Base-by-base conservation (phyloP, 2,113 vertebrate genomes). In the Leiothrix lutea region DNA sequence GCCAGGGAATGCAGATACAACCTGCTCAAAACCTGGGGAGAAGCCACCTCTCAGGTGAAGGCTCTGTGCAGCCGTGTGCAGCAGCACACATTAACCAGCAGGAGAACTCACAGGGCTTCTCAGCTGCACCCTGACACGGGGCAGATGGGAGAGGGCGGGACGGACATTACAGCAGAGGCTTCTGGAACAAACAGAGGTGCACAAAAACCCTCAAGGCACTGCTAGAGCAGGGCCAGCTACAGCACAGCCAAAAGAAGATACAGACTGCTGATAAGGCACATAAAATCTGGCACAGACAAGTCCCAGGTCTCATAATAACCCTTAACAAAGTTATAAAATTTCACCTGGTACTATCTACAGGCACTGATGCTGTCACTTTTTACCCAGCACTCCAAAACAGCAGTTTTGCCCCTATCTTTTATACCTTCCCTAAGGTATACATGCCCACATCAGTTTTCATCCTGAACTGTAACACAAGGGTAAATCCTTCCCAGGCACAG, bases 101-200 rank as follows among this genome's bases (percentile, higher is more conserved):
- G 50, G 7, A 88, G 86, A 66, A 44, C 5, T 26, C 13, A 16
- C 1, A 3, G 61, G 26, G 19, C 35, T 56, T 20, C 40, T 60
- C 4, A 1, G 4, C 42, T 42, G 47, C 29, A 35, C 18, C 23
- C 21, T 3, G 3, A 22, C 40, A 75, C 0, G 0, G 25, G 18
- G 14, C 11, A 29, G 33, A 21, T 13, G 26, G 35, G 48, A 61
- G 35, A 25, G 45, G 6, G 44, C 28, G 13, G 26, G 7, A 38
- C 50, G 23, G 35, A 45, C 17, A 58, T 28, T 10, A 12, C 0
- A 0, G 12, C 3, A 11, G 14, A 80, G 13, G 58, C 4, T 53
- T 48, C 42, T 40, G 38, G 19, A 82, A 33, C 25, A 87, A 87
- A 69, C 8, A 38, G 1, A 89, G 15, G 20, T 22, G 17, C 31